Evolutionary conservation across 2,113 vertebrate species (phyloP).

Genomic region (Rhizomys pruinosus): DNA sequence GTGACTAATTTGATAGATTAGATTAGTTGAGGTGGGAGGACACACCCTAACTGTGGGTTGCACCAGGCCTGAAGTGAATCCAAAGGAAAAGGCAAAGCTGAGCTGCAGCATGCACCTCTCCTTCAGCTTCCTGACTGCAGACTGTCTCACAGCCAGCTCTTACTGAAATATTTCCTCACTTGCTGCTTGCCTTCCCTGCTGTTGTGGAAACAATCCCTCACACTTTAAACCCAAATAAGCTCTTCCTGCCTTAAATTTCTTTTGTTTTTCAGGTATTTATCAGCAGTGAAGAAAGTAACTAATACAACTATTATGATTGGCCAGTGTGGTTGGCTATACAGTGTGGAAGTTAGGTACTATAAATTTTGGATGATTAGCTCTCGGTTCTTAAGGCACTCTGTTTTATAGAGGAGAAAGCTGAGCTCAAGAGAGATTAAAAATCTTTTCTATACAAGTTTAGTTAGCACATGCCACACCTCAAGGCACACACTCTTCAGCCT

Average conservation of each 20-base stretch:
- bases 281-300: background rate
- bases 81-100: background rate
- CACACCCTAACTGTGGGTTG: background rate
- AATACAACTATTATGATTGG: background rate
- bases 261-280: background rate
- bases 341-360: background rate
- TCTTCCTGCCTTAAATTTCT: background rate
- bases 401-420: background rate
- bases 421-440: slow-evolving; percentile 24
- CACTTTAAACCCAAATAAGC: background rate
- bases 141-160: background rate
- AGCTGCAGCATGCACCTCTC: background rate
- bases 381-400: background rate
- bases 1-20: background rate
- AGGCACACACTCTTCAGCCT: background rate
- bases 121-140: background rate
- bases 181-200: background rate
- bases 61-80: no score
- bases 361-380: background rate
- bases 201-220: background rate
- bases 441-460: background rate
- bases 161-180: background rate
- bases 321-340: background rate
- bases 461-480: background rate
- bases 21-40: background rate